A percentile compares a stretch with the other conserved stretches of the same genome.
These are phyloP conservation scores for Eurystomus gularis DNA, from an alignment of 2,113 vertebrate genomes.

Conservation along the genomic window DNA sequence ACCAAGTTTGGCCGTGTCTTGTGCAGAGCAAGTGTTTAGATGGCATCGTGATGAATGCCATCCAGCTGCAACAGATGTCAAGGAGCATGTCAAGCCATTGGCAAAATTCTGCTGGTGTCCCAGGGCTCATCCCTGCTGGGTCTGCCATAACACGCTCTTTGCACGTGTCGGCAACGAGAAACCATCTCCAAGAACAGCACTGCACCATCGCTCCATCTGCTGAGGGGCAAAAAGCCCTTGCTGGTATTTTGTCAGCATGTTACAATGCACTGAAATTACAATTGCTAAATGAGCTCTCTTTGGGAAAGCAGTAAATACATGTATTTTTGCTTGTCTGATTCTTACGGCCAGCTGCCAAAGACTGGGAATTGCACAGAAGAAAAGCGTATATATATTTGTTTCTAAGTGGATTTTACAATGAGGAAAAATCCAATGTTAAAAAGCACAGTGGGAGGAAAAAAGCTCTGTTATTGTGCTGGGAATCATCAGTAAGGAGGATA, in stretches of 20 bases:
- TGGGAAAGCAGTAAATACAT: not conserved
- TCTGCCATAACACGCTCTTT: not conserved
- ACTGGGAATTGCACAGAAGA: not conserved
- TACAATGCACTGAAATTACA: not conserved
- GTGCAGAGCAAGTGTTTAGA: too few relatives aligned
- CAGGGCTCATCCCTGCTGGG: not conserved
- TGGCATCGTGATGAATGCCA: not conserved
- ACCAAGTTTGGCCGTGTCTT: not conserved
- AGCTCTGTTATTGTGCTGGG: not conserved
- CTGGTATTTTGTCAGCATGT: not conserved
- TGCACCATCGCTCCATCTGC: not conserved
- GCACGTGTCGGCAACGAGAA: too few relatives aligned
- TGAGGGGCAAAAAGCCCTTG: not conserved
- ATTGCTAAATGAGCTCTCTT: not conserved
- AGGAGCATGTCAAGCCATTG: not conserved
- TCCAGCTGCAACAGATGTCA: not conserved
- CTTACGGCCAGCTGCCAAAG: not conserved
- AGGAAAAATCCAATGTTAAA: not conserved
- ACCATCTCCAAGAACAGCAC: not conserved
- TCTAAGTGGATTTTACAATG: not conserved
- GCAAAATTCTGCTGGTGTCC: not conserved
- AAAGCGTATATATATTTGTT: not conserved
- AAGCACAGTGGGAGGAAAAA: not conserved
- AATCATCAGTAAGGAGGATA: not conserved
- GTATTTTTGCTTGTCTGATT: not conserved